Evolutionary conservation across 1,140 invertebrate species (phyloP), one percentile per base, ranked within the genome.

Genomic region (Wasmannia auropunctata): DNA sequence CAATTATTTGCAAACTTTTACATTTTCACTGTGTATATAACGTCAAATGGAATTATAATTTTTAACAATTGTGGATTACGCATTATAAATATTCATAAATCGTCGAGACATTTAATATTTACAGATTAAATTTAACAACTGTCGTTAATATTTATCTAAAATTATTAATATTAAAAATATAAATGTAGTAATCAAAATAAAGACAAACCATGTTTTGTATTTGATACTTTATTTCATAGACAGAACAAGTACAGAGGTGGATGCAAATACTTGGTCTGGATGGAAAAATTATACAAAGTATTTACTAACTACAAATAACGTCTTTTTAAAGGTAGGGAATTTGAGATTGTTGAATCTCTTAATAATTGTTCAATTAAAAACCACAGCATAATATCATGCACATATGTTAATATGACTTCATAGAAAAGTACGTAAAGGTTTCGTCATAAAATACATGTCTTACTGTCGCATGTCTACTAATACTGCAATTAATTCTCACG

Each of bases 151-250:
- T 28, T 60, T 60, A 62, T 28, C 16, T 19, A 19, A 25, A 14
- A 51, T 8, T 54, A 54, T 62, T 62, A 62, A 62, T 31, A 62
- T 34, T 7, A 62, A 19, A 70, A 11, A 16, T 14, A 19, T 28
- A 31, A 46, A 63, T 77, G 3, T 11, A 19, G 14, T 14, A 56
- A 56, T 34, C 10, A 60, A 5, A 4, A 51, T 67, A 49, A 51
- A 10, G n/a, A 34, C 19, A 16, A 2, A 37, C 28, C 22, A 28
- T 43, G 70, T 37, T 46, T n/a, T n/a, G n/a, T 74, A 56, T 43
- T 31, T 49, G 60, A 34, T n/a, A 49, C 16, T 84, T 84, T 85
- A 85, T 85, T 85, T 85, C 7, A 31, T 85, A 79, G 25, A 43
- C 28, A 40, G 37, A 65, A 40, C 62, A 85, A 85, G 28, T 85